Evolutionary conservation across 2,797 vertebrate species (phyloP).

Genomic region (Australoheros facetus): DNA sequence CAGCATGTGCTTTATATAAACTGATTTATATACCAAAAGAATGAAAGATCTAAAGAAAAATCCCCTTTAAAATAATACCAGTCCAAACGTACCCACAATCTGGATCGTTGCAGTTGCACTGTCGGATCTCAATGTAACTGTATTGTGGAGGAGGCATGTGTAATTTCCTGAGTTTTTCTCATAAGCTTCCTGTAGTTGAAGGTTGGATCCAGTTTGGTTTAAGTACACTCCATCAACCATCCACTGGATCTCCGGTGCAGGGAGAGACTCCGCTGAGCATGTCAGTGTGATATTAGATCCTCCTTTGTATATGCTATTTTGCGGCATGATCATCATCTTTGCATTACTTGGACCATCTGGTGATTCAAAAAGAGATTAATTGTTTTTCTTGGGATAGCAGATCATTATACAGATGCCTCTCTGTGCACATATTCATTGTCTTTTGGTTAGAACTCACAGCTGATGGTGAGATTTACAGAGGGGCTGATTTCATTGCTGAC

Average conservation of each 20-base stretch:
- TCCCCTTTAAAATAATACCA: too few relatives aligned
- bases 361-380: neutral
- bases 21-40: neutral
- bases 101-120: conserved; percentile 22
- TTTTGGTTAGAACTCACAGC: conserved; percentile 71
- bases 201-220: neutral
- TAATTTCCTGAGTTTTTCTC: conserved; percentile 66
- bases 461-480: conserved; percentile 63
- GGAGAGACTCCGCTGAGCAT: conserved; percentile 72
- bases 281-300: conserved; percentile 68
- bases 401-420: neutral
- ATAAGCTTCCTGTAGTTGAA: conserved; percentile 42
- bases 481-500: conserved; percentile 57
- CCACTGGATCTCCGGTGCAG: conserved; percentile 66
- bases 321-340: conserved; percentile 41
- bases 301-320: conserved; percentile 32
- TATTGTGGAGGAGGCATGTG: conserved; percentile 69
- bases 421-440: neutral
- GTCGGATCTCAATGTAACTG: conserved; percentile 59
- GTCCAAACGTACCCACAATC: conserved; percentile 66
- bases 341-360: conserved; percentile 76
- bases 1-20: neutral
- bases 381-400: neutral
- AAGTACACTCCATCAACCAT: conserved; percentile 39
- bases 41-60: neutral